Evolutionary conservation across 2,888 invertebrate genomes (phyloP).

Genomic region (Eulithis testata): DNA sequence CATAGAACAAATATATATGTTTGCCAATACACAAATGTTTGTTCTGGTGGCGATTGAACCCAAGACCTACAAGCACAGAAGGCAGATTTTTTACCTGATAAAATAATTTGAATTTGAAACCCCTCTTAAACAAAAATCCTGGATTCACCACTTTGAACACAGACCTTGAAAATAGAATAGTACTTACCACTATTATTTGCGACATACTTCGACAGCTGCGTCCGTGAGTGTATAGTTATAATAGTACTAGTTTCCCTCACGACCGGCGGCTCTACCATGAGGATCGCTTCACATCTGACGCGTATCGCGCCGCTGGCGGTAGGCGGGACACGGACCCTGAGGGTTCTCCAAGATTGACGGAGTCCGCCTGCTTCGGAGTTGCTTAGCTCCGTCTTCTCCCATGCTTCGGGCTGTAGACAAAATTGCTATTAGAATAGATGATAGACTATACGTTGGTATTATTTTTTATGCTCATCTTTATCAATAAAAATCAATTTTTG

Average conservation of each 20-base stretch:
- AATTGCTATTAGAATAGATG: background rate
- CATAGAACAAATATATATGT: too few relatives aligned
- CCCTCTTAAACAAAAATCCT: too few relatives aligned
- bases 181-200: slow-evolving; percentile 67
- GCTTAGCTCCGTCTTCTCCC: slow-evolving; percentile 73
- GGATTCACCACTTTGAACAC: too few relatives aligned
- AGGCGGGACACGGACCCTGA: slow-evolving; percentile 67
- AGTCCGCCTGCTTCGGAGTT: slow-evolving; percentile 66
- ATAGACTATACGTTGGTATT: too few relatives aligned
- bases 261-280: slow-evolving; percentile 73
- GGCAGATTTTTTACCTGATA: too few relatives aligned
- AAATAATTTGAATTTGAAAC: too few relatives aligned
- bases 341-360: slow-evolving; percentile 71
- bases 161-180: background rate
- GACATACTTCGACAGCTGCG: slow-evolving; percentile 77
- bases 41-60: too few relatives aligned
- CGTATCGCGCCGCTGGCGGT: slow-evolving; percentile 71
- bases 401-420: slow-evolving; percentile 66
- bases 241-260: slow-evolving; percentile 62
- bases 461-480: too few relatives aligned
- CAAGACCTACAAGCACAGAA: too few relatives aligned
- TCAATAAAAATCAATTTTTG: too few relatives aligned
- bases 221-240: slow-evolving; percentile 72
- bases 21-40: too few relatives aligned
- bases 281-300: slow-evolving; percentile 71